Base-by-base conservation (phyloP, 1,140 invertebrate genomes). In the Adelges cooleyi region DNA sequence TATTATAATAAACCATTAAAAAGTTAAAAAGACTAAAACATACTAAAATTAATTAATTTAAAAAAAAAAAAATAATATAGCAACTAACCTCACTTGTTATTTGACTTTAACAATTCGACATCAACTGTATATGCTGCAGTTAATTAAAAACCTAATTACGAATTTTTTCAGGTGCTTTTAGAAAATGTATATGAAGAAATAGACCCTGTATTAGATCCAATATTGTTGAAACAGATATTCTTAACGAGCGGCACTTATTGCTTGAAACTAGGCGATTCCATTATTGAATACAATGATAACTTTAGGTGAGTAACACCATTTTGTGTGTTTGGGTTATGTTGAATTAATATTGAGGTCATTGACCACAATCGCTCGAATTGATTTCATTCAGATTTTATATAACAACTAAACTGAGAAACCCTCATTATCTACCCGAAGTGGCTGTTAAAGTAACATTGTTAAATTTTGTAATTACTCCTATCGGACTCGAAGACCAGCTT, bases 401-500 rank as follows among this genome's bases (percentile, higher is more conserved):
- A 53, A 95, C 92, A 5, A 95, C 92, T 2, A 81, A 90, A 69
- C 76, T 93, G 48, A 81, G 88, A 68, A 95, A 96, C 79, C 92
- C 92, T 1, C 90, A 93, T 77, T 94, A 92, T 72, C 73, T 94
- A 46, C 91, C 91, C 0, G 91, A 96, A 77, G 80, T 90, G 20
- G 83, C 87, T 25, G 87, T 91, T 33, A 93, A 94, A 76, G 87
- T 92, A 22, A 91, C 89, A 1, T 71, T 97, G 62, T 73, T 97
- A 66, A 95, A 98, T 79, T 98, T 98, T 75, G 93, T 94, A 85
- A 94, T 97, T 71, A 97, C 93, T 0, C 86, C 85, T 1, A 85
- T 92, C 78, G 93, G 94, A 67, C 77, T 98, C 25, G 82, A 93
- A 74, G 92, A 95, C 77, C 92, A 95, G 72, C 77, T 98, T 42